Evolutionary conservation across 2,888 invertebrate species (phyloP), one percentile per base, ranked within the genome.

Genomic region (Leucania comma): DNA sequence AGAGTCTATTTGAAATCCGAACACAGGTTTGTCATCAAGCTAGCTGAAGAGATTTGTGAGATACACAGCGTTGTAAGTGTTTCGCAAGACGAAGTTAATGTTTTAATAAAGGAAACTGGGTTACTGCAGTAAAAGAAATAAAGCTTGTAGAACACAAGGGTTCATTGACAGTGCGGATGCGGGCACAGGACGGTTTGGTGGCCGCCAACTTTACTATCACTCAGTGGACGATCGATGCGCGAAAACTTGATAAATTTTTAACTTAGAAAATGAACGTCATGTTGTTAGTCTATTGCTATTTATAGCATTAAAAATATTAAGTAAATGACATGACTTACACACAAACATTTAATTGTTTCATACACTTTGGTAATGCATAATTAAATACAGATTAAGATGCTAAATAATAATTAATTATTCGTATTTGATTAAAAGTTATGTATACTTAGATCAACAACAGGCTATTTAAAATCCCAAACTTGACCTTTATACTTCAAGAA

Each of bases 161-260:
- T 82, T 76, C 78, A 74, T 76, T 83, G 83, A 80, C 78, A 72
- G 76, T 53, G 68, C 63, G 48, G 69, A 78, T 75, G 74, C 78
- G 67, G 72, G 79, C 50, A 29, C 29, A 46, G 57, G 58, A 70
- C 58, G 57, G 68, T 74, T 72, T 68, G 57, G 72, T 60, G 63
- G 68, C 61, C 68, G 48, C 75, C 42, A 62, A 68, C 69, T 72
- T 67, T 58, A 58, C 69, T 62, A 80, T 69, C 69, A 56, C 42
- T 48, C 32, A 68, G 60, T 67, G 74, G 75, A 76, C 58, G 83
- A 67, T 68, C 61, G 67, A 72, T 71, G 35, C 63, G 61, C 54
- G 57, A 67, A 75, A 68, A 53, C 10, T 29, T 32, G 38, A 29
- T 17, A 14, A 51, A 46, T 9, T 53, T 56, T 48, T 51, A 63